These are phyloP conservation scores for Eledona agricola DNA, from an alignment of 2,888 invertebrate genomes.

Conservation along the genomic window DNA sequence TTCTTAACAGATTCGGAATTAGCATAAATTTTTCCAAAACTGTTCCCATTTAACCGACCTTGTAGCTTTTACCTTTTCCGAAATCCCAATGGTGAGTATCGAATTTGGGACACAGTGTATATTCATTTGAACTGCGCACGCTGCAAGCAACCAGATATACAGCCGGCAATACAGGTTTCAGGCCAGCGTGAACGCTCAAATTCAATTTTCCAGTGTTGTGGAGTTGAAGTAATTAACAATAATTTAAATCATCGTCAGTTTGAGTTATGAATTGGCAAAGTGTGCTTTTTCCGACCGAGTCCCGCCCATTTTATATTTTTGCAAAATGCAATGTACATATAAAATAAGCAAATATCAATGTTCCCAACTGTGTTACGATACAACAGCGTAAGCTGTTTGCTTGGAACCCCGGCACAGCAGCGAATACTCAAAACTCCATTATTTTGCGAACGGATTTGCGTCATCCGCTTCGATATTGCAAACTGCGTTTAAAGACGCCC, in stretches of 20 bases:
- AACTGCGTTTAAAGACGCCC: slow-evolving; percentile 3
- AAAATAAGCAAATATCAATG: slow-evolving; percentile 25
- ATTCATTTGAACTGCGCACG: too few species aligned
- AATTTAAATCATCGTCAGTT: slow-evolving; percentile 10
- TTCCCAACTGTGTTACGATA: slow-evolving; percentile 26
- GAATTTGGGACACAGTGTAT: too few species aligned
- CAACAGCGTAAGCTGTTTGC: slow-evolving; percentile 7
- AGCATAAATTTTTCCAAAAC: too few species aligned
- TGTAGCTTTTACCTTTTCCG: too few species aligned
- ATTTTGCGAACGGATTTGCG: slow-evolving; percentile 9
- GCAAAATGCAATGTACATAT: slow-evolving; percentile 18
- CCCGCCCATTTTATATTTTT: slow-evolving; percentile 15
- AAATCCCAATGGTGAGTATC: too few species aligned
- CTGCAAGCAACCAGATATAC: too few species aligned
- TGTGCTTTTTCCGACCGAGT: slow-evolving; percentile 12
- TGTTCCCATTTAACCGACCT: too few species aligned
- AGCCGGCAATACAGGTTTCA: too few species aligned
- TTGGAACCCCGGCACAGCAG: slow-evolving; percentile 4
- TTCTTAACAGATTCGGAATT: too few species aligned
- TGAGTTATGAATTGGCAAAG: background rate
- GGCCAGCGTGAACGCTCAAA: too few species aligned
- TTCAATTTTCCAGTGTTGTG: too few species aligned
- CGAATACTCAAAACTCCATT: slow-evolving; percentile 5
- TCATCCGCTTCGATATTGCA: slow-evolving; percentile 2
- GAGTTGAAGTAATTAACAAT: slow-evolving; percentile 4